Conservation (phyloP, 2,113 vertebrate genomes). For the Halichoerus grypus region DNA sequence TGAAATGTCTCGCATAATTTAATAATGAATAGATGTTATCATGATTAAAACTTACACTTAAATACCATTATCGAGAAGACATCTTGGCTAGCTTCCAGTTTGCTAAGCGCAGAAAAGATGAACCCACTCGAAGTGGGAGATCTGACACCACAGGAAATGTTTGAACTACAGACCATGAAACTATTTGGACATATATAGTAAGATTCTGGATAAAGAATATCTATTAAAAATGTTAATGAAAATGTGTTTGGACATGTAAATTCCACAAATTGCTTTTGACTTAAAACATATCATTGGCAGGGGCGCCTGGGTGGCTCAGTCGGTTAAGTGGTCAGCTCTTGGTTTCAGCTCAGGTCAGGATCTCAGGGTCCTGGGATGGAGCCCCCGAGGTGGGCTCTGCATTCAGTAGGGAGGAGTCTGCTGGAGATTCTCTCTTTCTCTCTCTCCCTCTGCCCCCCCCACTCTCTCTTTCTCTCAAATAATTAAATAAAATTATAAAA, state of each 20-base stretch:
- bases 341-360: too few relatives aligned
- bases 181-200: background rate
- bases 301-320: too few relatives aligned
- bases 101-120: background rate
- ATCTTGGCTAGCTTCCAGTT: background rate
- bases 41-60: constrained; percentile 17
- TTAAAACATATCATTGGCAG: background rate
- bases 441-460: background rate
- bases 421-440: background rate
- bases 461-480: too few relatives aligned
- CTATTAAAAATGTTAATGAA: background rate
- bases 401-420: background rate
- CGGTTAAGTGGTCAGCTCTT: too few relatives aligned
- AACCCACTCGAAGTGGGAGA: background rate
- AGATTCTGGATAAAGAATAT: background rate
- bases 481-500: background rate
- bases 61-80: background rate
- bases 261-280: background rate
- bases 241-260: background rate
- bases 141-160: accelerated
- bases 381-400: too few relatives aligned
- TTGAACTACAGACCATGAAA: background rate
- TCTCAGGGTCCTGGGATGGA: too few relatives aligned
- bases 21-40: constrained; percentile 22
- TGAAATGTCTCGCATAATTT: constrained; percentile 39